Conservation (phyloP, 1,140 invertebrate species). For the Drosophila dunni region DNA sequence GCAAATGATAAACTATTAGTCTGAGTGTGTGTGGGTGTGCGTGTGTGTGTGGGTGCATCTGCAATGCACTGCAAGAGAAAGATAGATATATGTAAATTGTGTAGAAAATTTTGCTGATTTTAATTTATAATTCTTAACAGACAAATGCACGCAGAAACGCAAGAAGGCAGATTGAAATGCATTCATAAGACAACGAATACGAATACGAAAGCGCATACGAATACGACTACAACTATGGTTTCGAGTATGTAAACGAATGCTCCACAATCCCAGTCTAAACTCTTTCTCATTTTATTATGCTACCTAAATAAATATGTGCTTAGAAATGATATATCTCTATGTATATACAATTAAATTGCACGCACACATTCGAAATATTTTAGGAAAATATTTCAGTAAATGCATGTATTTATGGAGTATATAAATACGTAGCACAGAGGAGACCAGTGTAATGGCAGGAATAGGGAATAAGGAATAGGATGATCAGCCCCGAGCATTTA, state of each 20-base stretch:
- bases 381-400: background rate
- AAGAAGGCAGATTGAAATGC: background rate
- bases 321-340: background rate
- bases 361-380: background rate
- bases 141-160: constrained; percentile 18
- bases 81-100: constrained; percentile 2
- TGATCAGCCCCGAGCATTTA: background rate
- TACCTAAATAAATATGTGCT: constrained; percentile 8
- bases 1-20: constrained; percentile 9
- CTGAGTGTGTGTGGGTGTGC: background rate
- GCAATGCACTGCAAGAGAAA: constrained; percentile 12
- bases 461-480: background rate
- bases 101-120: constrained; percentile 16
- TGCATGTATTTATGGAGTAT: background rate
- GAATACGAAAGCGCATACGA: background rate
- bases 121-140: constrained; percentile 29
- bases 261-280: background rate
- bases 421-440: background rate
- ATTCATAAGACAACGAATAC: background rate
- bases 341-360: background rate
- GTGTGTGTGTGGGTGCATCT: constrained; percentile 4
- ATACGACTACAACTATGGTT: no score
- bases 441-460: background rate
- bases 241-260: background rate
- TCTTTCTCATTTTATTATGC: constrained; percentile 7